phyloP scores from a whole-genome alignment of 1,140 invertebrate species.

The Megathymus violae region DNA sequence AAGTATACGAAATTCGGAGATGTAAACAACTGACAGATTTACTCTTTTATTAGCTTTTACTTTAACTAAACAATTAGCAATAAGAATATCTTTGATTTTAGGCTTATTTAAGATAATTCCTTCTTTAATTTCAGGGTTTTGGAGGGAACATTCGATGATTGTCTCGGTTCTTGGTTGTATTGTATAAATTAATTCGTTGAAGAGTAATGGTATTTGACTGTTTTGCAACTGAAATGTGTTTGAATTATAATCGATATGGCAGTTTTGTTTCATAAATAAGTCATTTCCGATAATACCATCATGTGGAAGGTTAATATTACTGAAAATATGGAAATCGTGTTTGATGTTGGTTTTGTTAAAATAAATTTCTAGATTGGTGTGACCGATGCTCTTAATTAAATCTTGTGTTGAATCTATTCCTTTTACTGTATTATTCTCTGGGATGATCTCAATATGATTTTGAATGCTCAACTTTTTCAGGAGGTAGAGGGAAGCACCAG shows the following conservation, averaged over 20 bases:
- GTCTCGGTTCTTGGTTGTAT: conserved; percentile 38
- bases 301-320: conserved; percentile 37
- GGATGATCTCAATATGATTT: no score
- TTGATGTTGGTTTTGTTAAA: no score
- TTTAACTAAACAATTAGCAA: conserved; percentile 37
- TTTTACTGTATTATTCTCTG: no score
- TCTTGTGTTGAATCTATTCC: no score
- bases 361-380: no score
- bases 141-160: conserved; percentile 36
- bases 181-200: conserved; percentile 36
- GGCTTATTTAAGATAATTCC: conserved; percentile 39
- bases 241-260: conserved; percentile 31
- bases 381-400: no score
- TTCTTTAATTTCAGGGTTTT: conserved; percentile 40
- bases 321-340: conserved; percentile 40
- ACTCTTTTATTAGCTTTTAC: conserved; percentile 42
- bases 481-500: no score
- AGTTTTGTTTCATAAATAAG: conserved; percentile 26
- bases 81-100: conserved; percentile 16
- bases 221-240: no score
- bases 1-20: conserved; percentile 20
- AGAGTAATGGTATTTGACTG: conserved; percentile 32
- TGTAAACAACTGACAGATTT: conserved; percentile 34
- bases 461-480: no score
- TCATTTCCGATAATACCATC: conserved; percentile 42